Evolutionary conservation across 2,888 invertebrate species (phyloP), one percentile per base, ranked within the genome.

Genomic region (Protodeltote pygarga): DNA sequence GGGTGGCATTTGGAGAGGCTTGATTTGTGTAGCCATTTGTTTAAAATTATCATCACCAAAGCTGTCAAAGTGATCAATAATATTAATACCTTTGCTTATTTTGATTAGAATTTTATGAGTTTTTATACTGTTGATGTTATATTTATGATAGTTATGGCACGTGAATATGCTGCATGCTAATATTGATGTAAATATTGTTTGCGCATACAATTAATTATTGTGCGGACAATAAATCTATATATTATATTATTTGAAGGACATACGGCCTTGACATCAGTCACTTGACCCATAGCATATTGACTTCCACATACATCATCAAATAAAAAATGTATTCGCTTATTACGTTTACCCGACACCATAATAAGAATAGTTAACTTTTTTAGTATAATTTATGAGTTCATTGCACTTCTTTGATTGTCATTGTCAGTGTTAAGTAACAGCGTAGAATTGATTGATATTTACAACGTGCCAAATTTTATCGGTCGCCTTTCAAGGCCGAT

Each of bases 381-480:
- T 49, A 58, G 41, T 48, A 45, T 51, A 51, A 68, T 68, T 65
- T 52, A 54, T 38, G 60, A 53, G 71, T 67, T 61, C 66, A 72
- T 76, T 79, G 75, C 66, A 52, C 68, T 71, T 64, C 63, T 67
- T 63, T 71, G 76, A 76, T 81, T 75, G 70, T 67, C 71, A 79
- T 76, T 73, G 77, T 71, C 74, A 74, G 51, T 60, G 41, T 70
- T 75, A 65, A 72, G 71, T 73, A 71, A 68, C 54, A 58, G 42
- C 48, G 39, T 57, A 49, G 49, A 46, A 59, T 53, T 72, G 65
- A 81, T 84, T 84, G 75, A 76, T 72, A 83, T 84, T 82, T 82
- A 83, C 71, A 54, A 48, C 75, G 40, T 63, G 74, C 71, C 73
- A 75, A 75, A 72, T 69, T 75, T 73, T 75, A 73, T 73, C 75